Evolutionary conservation across 2,888 invertebrate species (phyloP), one percentile per base, ranked within the genome.

Genomic region (Orthonychiurus folsomi): DNA sequence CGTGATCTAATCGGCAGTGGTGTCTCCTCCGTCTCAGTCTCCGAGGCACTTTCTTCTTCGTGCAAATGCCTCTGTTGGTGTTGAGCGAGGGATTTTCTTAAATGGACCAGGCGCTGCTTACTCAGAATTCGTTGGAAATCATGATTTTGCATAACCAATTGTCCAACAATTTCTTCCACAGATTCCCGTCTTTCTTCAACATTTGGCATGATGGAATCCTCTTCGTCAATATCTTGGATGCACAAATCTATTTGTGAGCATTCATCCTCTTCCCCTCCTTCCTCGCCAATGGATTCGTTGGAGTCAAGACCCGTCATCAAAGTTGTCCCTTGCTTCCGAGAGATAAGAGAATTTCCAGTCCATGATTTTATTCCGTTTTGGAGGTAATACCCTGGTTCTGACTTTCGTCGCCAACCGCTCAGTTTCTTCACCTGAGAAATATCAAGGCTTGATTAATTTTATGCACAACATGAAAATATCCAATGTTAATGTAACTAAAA

Each of bases 101-200:
- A 65, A 67, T 73, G 71, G 52, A 74, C 68, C 24, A 71, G 81
- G 66, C 87, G 84, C 73, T 87, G 87, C 73, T 87, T 87, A 71
- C 86, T 87, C 26, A 88, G 79, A 53, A 89, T 80, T 68, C 87
- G 85, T 70, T 89, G 87, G 69, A 90, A 89, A 67, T 89, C 89
- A 71, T 86, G 83, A 74, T 87, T 89, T 75, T 89, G 87, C 83
- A 89, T 85, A 3, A 92, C 78, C 18, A 91, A 79, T 74, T 89
- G 89, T 0, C 89, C 85, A 58, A 92, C 89, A 56, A 92, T 86
- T 77, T 89, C 82, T 77, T 88, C 86, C 25, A 73, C 65, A 56
- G 70, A 69, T 58, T 73, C 73, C 37, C 73, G 24, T 21, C 73
- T 55, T 52, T 73, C 71, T 60, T 73, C 73, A 18, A 59, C 61